Percentiles rank a stretch among this genome's conserved stretches.
phyloP scores from a whole-genome alignment of 2,797 vertebrate genomes.

The Acanthopagrus latus region DNA sequence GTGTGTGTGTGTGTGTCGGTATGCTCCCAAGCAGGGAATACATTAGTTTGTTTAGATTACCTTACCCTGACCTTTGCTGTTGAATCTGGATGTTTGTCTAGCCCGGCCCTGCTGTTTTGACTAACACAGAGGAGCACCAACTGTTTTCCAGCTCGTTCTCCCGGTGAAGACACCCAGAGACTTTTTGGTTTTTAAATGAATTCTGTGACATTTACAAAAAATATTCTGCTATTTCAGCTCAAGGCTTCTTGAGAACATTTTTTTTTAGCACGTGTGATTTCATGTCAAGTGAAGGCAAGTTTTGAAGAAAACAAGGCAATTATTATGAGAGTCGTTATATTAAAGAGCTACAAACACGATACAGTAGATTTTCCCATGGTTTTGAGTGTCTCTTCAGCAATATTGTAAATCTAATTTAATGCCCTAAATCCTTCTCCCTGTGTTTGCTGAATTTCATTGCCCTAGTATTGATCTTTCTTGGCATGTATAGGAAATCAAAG shows the following conservation, averaged over 20 bases:
- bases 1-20: neutral
- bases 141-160: slow-evolving; percentile 57
- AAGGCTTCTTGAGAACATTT: neutral
- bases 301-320: slow-evolving; percentile 24
- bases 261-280: slow-evolving; percentile 19
- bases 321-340: slow-evolving; percentile 11
- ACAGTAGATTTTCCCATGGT: slow-evolving; percentile 38
- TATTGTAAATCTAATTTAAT: slow-evolving; percentile 58
- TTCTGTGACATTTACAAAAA: slow-evolving; percentile 54
- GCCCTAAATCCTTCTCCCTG: slow-evolving; percentile 54
- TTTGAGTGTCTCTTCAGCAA: slow-evolving; percentile 25
- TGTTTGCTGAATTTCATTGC: slow-evolving; percentile 53
- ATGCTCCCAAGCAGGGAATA: slow-evolving; percentile 49
- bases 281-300: slow-evolving; percentile 25
- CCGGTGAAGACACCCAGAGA: slow-evolving; percentile 33
- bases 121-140: slow-evolving; percentile 49
- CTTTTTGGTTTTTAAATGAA: slow-evolving; percentile 56
- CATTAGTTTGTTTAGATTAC: slow-evolving; percentile 57
- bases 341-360: slow-evolving; percentile 14
- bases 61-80: slow-evolving; percentile 72
- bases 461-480: slow-evolving; percentile 58
- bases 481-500: slow-evolving; percentile 75
- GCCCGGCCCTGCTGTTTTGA: slow-evolving; percentile 66
- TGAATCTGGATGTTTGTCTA: slow-evolving; percentile 70
- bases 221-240: slow-evolving; percentile 14